Conservation (phyloP, 2,888 invertebrate species). For the Biston betularia region DNA sequence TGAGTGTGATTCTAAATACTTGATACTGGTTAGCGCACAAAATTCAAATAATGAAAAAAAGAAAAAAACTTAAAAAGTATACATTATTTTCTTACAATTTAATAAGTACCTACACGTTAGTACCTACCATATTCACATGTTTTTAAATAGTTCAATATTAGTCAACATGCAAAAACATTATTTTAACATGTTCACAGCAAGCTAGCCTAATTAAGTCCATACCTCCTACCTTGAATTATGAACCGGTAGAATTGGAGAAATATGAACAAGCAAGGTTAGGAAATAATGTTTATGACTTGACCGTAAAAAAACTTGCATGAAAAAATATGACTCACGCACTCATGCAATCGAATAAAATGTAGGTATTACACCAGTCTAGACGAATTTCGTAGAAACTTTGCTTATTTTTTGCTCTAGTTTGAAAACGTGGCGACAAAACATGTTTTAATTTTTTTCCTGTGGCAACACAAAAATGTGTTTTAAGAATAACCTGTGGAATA, state of each 20-base stretch:
- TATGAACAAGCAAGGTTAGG: constrained; percentile 17
- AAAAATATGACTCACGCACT: constrained; percentile 21
- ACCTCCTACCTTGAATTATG: constrained; percentile 21
- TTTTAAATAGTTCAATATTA: not conserved
- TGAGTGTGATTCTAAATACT: too few species aligned
- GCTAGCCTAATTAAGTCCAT: constrained; percentile 5
- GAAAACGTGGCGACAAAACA: constrained; percentile 9
- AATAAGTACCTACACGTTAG: too few species aligned
- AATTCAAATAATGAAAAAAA: too few species aligned
- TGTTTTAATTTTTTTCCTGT: constrained; percentile 1
- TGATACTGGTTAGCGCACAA: too few species aligned
- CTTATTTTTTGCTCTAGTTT: not conserved
- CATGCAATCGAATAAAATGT: constrained; percentile 3
- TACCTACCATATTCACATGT: too few species aligned
- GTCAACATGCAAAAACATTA: constrained; percentile 1
- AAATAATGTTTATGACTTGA: constrained; percentile 20
- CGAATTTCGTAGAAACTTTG: constrained; percentile 16
- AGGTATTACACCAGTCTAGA: constrained; percentile 24
- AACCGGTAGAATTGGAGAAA: constrained; percentile 9
- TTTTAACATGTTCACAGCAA: constrained; percentile 4
- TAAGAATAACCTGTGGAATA: not conserved
- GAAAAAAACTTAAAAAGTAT: too few species aligned
- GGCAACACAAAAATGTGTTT: not conserved
- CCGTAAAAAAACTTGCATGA: constrained; percentile 17
- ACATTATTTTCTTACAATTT: too few species aligned